These are phyloP conservation scores for Aplysia californica DNA, from an alignment of 1,140 invertebrate species.

Conservation along the genomic window DNA sequence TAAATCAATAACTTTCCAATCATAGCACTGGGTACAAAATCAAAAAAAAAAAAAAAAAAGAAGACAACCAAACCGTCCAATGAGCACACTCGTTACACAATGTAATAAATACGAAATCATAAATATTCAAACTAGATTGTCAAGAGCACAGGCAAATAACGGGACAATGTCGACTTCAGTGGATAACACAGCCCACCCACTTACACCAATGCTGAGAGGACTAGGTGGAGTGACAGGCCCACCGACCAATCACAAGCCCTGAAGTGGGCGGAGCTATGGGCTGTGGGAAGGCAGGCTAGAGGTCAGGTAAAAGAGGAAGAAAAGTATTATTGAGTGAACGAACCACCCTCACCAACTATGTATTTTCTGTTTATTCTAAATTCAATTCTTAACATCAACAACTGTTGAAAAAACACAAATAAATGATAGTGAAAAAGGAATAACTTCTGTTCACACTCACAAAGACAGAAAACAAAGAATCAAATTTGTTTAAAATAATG, in stretches of 20 bases:
- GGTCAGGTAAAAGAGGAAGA: constrained; percentile 1
- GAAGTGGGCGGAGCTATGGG: constrained; percentile 11
- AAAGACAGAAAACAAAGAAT: background rate
- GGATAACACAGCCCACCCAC: constrained; percentile 23
- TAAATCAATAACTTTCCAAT: constrained; percentile 20
- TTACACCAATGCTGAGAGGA: constrained; percentile 14
- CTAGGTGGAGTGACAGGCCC: constrained; percentile 9
- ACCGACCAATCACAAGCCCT: constrained; percentile 15
- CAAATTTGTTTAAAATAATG: background rate
- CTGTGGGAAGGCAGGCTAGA: background rate
- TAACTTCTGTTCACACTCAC: background rate
- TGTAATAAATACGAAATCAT: constrained; percentile 10
- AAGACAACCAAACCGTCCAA: constrained; percentile 20
- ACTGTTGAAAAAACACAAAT: no score
- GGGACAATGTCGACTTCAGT: constrained; percentile 18
- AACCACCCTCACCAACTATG: background rate
- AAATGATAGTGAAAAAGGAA: no score
- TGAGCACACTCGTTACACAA: constrained; percentile 26
- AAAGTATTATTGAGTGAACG: background rate
- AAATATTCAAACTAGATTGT: constrained; percentile 5
- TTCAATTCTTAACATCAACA: no score
- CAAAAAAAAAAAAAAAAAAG: constrained; percentile 8
- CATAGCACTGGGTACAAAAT: constrained; percentile 15
- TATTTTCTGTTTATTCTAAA: no score
- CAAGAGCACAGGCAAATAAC: constrained; percentile 23